Evolutionary conservation across 2,888 invertebrate species (phyloP).

Genomic region (Oxycera nigricornis): DNA sequence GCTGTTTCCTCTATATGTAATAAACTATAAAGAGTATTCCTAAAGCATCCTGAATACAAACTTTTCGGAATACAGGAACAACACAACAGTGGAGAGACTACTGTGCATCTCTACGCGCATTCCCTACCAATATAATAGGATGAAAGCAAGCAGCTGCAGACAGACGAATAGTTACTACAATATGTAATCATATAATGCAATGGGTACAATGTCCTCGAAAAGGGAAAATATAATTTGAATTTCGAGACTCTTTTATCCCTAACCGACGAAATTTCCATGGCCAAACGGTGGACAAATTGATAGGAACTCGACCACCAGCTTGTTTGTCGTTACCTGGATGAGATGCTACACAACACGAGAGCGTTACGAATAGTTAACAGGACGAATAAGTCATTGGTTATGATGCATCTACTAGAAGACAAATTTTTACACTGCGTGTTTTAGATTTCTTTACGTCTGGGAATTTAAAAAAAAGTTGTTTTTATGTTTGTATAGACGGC

Average conservation of each 20-base stretch:
- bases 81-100: constrained; percentile 9
- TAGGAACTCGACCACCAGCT: neutral
- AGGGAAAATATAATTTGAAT: constrained; percentile 26
- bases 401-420: too few relatives aligned
- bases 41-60: neutral
- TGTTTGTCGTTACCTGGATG: neutral
- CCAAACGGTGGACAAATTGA: neutral
- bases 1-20: constrained; percentile 26
- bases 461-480: too few relatives aligned
- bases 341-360: neutral
- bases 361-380: neutral
- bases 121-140: constrained; percentile 10
- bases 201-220: constrained; percentile 27
- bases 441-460: too few relatives aligned
- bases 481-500: too few relatives aligned
- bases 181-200: neutral
- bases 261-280: neutral
- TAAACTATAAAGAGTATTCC: constrained; percentile 13
- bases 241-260: neutral
- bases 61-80: neutral
- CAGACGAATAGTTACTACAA: constrained; percentile 9
- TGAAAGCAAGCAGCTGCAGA: constrained; percentile 8
- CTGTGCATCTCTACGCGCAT: constrained; percentile 30
- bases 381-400: neutral
- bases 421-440: too few relatives aligned